Evolutionary conservation across 2,888 invertebrate species (phyloP).

Genomic region (Geotrupes spiniger): DNA sequence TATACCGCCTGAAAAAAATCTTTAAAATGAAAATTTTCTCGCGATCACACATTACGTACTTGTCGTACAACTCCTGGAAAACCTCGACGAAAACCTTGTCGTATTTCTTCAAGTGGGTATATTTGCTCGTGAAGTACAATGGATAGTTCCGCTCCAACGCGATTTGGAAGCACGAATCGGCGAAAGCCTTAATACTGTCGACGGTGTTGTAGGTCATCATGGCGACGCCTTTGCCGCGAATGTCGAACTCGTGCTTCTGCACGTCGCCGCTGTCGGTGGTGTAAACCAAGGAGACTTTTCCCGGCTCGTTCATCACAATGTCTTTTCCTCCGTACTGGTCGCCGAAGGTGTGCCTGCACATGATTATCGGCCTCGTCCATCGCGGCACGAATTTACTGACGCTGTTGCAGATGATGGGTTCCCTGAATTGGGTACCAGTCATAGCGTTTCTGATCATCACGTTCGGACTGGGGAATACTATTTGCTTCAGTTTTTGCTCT

Average conservation of each 20-base stretch:
- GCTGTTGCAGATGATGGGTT: constrained; percentile 79
- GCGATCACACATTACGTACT: constrained; percentile 52
- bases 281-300: constrained; percentile 61
- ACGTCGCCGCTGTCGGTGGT: constrained; percentile 60
- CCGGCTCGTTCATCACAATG: constrained; percentile 63
- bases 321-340: constrained; percentile 86
- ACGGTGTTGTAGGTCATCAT: constrained; percentile 86
- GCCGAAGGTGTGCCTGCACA: constrained; percentile 83
- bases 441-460: constrained; percentile 85
- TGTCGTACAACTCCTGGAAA: constrained; percentile 77
- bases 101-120: constrained; percentile 79
- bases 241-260: constrained; percentile 60
- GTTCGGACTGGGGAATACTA: constrained; percentile 90
- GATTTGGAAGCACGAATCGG: constrained; percentile 81
- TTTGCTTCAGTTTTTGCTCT: constrained; percentile 84
- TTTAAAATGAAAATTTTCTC: not conserved
- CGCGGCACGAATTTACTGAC: constrained; percentile 79
- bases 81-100: constrained; percentile 87
- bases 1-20: constrained; percentile 58
- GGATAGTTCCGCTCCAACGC: constrained; percentile 81
- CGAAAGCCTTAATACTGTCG: constrained; percentile 76
- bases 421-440: constrained; percentile 82
- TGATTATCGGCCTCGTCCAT: constrained; percentile 78
- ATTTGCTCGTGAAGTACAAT: constrained; percentile 81
- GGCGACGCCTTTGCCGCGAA: constrained; percentile 69